Evolutionary conservation across 2,888 invertebrate genomes (phyloP).

Genomic region (Torymus texanus): DNA sequence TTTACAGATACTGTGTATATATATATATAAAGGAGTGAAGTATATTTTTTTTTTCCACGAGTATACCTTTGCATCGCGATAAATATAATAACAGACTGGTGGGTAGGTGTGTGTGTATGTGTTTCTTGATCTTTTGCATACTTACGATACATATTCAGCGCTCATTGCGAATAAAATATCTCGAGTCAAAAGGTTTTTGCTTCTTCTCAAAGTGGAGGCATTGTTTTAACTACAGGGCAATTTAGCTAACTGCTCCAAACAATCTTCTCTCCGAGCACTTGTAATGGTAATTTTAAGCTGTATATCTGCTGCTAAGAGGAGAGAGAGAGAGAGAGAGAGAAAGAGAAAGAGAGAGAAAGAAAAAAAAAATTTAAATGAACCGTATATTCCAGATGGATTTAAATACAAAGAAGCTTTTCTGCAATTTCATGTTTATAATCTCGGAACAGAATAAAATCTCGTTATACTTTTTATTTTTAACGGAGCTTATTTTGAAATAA

Average conservation of each 20-base stretch:
- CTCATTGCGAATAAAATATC: not conserved
- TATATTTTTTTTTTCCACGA: too few relatives aligned
- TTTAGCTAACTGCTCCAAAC: constrained; percentile 27
- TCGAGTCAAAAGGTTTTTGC: constrained; percentile 10
- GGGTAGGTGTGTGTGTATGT: too few relatives aligned
- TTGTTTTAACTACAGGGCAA: constrained; percentile 28
- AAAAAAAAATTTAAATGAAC: constrained; percentile 33
- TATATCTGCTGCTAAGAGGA: not conserved
- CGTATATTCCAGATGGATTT: constrained; percentile 16
- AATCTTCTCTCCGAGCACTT: constrained; percentile 13
- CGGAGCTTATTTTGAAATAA: too few relatives aligned
- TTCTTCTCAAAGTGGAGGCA: constrained; percentile 2
- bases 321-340: constrained; percentile 12
- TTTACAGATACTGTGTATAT: too few relatives aligned
- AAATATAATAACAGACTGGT: too few relatives aligned
- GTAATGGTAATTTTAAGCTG: constrained; percentile 33
- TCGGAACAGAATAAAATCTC: too few relatives aligned
- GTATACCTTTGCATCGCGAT: too few relatives aligned
- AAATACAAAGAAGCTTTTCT: constrained; percentile 11
- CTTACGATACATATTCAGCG: not conserved
- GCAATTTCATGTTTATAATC: constrained; percentile 2
- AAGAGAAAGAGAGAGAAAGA: constrained; percentile 9
- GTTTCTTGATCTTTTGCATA: not conserved
- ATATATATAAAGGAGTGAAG: too few relatives aligned
- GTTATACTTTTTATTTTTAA: too few relatives aligned